phyloP scores from a whole-genome alignment of 2,113 vertebrate species.

The Madoqua kirkii region DNA sequence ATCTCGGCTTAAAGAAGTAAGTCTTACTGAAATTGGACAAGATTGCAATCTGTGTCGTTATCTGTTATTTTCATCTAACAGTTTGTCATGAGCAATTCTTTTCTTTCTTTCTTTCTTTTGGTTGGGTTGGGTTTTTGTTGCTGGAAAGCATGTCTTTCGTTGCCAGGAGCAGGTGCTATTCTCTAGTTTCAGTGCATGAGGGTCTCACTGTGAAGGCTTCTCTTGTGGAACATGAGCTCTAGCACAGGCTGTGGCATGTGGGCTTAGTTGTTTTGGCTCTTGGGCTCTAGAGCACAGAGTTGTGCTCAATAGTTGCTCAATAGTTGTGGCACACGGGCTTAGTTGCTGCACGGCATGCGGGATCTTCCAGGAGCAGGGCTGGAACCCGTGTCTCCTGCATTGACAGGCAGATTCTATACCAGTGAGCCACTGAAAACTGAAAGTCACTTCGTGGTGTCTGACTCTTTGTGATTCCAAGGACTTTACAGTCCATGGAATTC shows the following conservation, averaged over 20 bases:
- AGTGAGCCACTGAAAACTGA: neutral
- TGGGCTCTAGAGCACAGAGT: neutral
- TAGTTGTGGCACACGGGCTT: neutral
- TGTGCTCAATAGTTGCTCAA: no score
- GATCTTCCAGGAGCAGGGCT: neutral
- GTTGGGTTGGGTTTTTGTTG: neutral
- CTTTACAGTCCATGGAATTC: neutral
- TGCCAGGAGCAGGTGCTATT: neutral
- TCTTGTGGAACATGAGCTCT: neutral
- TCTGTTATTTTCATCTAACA: neutral
- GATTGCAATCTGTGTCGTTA: neutral
- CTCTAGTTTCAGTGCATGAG: neutral
- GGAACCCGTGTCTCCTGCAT: neutral
- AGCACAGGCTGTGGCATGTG: neutral
- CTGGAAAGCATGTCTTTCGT: rapidly evolving
- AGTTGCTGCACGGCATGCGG: neutral
- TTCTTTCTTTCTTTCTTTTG: neutral
- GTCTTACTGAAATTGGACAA: neutral
- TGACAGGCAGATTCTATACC: neutral
- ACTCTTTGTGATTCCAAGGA: neutral
- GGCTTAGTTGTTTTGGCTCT: neutral
- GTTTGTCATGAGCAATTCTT: neutral
- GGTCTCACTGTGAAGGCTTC: neutral
- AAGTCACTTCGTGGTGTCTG: rapidly evolving
- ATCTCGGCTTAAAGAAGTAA: neutral